A percentile compares a stretch with the other conserved stretches of the same genome.
phyloP scores from a whole-genome alignment of 2,888 invertebrate genomes.

The Yponomeuta plumbellus region DNA sequence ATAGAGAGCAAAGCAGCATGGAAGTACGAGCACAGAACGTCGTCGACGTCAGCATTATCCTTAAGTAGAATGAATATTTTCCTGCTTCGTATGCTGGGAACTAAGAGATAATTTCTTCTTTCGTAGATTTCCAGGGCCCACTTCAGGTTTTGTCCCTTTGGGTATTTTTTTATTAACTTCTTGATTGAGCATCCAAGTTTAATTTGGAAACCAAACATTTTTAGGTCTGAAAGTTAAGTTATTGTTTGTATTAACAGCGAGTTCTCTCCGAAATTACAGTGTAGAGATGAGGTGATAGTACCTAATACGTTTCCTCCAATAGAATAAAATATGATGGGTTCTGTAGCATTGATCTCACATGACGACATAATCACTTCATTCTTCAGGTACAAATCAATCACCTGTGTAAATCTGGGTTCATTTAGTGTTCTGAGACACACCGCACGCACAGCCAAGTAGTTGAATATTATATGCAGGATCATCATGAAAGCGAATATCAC shows the following conservation, averaged over 20 bases:
- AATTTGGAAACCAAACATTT: constrained; percentile 79
- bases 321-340: constrained; percentile 68
- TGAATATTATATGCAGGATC: constrained; percentile 87
- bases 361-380: constrained; percentile 79
- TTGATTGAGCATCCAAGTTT: constrained; percentile 76
- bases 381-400: constrained; percentile 81
- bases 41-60: constrained; percentile 62
- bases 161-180: constrained; percentile 33
- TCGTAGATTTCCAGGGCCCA: constrained; percentile 60
- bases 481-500: constrained; percentile 85
- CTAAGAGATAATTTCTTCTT: constrained; percentile 71
- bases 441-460: constrained; percentile 90
- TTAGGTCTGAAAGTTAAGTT: constrained; percentile 56
- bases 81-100: constrained; percentile 59
- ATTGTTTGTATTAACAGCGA: too few species aligned
- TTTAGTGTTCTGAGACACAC: constrained; percentile 89
- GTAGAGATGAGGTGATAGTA: constrained; percentile 23
- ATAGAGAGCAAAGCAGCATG: constrained; percentile 77
- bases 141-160: constrained; percentile 42
- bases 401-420: constrained; percentile 83
- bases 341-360: constrained; percentile 80
- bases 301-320: constrained; percentile 43
- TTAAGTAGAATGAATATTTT: constrained; percentile 76
- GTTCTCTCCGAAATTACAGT: too few species aligned
- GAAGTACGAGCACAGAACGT: constrained; percentile 82